These are phyloP conservation scores for Tetragonula carbonaria DNA, from an alignment of 2,888 invertebrate genomes.

Conservation along the genomic window DNA sequence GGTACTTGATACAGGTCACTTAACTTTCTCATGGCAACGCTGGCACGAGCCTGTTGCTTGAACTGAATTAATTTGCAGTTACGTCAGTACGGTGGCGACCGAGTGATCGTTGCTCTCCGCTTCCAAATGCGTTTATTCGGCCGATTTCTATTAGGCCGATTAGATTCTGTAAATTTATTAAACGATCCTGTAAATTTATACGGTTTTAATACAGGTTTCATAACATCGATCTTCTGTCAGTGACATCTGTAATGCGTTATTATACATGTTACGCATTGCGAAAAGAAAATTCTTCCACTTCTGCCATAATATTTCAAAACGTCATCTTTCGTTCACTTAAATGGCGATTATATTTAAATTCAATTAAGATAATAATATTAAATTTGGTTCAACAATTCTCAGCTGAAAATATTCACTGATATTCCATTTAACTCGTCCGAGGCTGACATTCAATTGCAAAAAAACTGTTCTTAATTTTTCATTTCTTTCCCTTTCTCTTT, in stretches of 20 bases:
- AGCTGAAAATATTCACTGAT: neutral
- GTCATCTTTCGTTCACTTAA: neutral
- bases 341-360: neutral
- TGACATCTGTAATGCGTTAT: neutral
- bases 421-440: neutral
- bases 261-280: neutral
- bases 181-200: neutral
- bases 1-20: conserved; percentile 74
- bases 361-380: neutral
- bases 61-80: conserved; percentile 78
- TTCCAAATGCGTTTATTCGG: conserved; percentile 52
- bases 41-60: conserved; percentile 71
- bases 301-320: neutral
- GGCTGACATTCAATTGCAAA: neutral
- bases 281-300: neutral
- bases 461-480: neutral
- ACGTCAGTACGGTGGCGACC: conserved; percentile 67
- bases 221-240: neutral
- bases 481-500: too few species aligned
- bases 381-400: neutral
- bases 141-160: conserved; percentile 27
- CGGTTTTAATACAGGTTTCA: neutral
- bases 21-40: conserved; percentile 75
- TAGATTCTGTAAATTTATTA: conserved; percentile 12
- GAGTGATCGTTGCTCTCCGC: conserved; percentile 40